Evolutionary conservation across 2,888 invertebrate genomes (phyloP).

Genomic region (Nesidiocoris tenuis): DNA sequence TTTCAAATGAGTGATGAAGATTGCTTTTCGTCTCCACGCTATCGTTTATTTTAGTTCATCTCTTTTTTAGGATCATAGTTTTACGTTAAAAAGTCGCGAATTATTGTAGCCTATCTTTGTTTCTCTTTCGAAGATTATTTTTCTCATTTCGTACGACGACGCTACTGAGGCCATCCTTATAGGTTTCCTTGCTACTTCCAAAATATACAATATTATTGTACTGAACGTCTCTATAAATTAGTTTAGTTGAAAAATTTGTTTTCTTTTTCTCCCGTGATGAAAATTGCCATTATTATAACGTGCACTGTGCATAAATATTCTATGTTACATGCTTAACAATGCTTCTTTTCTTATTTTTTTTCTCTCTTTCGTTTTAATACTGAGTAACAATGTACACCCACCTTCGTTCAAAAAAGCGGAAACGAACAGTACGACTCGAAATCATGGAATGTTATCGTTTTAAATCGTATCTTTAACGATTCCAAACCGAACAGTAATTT

Average conservation of each 20-base stretch:
- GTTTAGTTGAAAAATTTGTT: conserved; percentile 17
- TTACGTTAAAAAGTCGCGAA: neutral
- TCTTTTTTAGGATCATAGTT: conserved; percentile 31
- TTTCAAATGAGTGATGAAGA: conserved; percentile 41
- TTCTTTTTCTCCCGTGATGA: conserved; percentile 21
- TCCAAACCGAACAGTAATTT: conserved; percentile 2
- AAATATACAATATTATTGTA: conserved; percentile 27
- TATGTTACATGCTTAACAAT: conserved; percentile 45
- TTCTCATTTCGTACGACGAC: neutral
- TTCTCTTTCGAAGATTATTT: neutral
- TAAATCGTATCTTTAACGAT: neutral
- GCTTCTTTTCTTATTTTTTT: conserved; percentile 5
- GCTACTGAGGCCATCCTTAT: neutral
- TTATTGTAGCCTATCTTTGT: neutral
- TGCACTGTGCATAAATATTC: conserved; percentile 47
- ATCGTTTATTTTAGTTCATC: conserved; percentile 15
- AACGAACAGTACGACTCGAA: conserved; percentile 5
- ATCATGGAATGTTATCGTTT: conserved; percentile 1
- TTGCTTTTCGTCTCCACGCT: conserved; percentile 27
- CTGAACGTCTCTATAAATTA: conserved; percentile 26
- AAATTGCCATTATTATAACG: conserved; percentile 40
- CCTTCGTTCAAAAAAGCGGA: conserved; percentile 2
- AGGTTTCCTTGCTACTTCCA: conserved; percentile 15
- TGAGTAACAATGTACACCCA: conserved; percentile 25
- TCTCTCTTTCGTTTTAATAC: conserved; percentile 14